Percentiles rank a stretch among this genome's conserved stretches.
phyloP scores from a whole-genome alignment of 2,888 invertebrate genomes.

The Latrodectus elegans region DNA sequence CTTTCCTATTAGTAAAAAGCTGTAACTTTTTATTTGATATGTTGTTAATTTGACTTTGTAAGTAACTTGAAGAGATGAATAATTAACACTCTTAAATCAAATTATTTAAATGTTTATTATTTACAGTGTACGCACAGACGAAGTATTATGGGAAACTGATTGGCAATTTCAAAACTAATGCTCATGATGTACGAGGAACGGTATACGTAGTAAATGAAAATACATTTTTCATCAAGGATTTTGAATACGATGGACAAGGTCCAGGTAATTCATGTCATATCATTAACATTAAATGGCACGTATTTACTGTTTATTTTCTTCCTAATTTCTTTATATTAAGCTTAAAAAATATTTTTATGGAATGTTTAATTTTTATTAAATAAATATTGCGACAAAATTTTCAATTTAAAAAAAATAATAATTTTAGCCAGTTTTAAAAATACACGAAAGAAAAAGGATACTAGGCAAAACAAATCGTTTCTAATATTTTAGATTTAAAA shows the following conservation, averaged over 20 bases:
- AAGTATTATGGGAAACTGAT: conserved; percentile 66
- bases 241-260: conserved; percentile 92
- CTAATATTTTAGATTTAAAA: no score
- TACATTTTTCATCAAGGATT: conserved; percentile 89
- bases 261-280: conserved; percentile 81
- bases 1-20: neutral
- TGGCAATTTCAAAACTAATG: conserved; percentile 61
- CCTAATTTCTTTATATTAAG: no score
- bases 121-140: conserved; percentile 39
- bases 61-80: neutral
- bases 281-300: neutral
- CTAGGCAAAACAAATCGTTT: no score
- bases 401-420: no score
- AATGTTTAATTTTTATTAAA: no score
- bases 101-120: neutral
- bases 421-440: no score
- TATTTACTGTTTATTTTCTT: no score
- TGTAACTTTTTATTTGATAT: neutral
- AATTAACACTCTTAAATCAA: neutral
- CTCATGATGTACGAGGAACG: conserved; percentile 67
- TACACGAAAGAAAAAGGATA: no score
- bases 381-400: no score
- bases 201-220: conserved; percentile 91
- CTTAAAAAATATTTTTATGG: no score
- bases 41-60: no score